Percentiles rank a stretch among this genome's conserved stretches.
These are phyloP conservation scores for Elegia similella DNA, from an alignment of 2,888 invertebrate species.

Conservation along the genomic window DNA sequence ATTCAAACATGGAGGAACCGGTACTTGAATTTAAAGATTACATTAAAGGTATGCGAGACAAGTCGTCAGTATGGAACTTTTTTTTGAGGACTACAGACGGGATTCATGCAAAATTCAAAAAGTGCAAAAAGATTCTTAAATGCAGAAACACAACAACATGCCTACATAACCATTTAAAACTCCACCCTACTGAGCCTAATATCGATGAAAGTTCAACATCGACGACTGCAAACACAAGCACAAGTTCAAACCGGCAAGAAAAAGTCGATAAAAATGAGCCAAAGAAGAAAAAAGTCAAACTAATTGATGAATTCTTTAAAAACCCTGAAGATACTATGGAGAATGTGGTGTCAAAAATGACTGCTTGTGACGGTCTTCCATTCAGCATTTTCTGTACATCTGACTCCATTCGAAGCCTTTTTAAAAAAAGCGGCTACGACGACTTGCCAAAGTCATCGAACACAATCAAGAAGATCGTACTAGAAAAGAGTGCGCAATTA, in stretches of 20 bases:
- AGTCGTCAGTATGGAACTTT: conserved; percentile 12
- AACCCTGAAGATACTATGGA: not conserved
- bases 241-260: conserved; percentile 3
- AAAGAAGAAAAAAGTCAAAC: conserved; percentile 6
- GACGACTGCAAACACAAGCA: not conserved
- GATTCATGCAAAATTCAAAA: conserved; percentile 2
- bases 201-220: not conserved
- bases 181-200: not conserved
- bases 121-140: not conserved
- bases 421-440: conserved; percentile 8
- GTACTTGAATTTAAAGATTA: conserved; percentile 8
- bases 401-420: not conserved
- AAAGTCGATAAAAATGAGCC: not conserved
- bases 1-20: not conserved
- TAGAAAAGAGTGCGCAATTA: conserved; percentile 8
- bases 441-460: not conserved
- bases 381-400: conserved; percentile 2
- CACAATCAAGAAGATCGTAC: conserved; percentile 13
- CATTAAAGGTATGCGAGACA: not conserved
- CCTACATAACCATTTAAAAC: conserved; percentile 9
- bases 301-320: conserved; percentile 1
- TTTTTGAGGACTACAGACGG: conserved; percentile 6
- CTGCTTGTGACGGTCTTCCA: conserved; percentile 5
- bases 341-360: conserved; percentile 2
- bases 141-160: conserved; percentile 9